These are phyloP conservation scores for Diaprepes abbreviatus DNA, from an alignment of 2,888 invertebrate genomes.

Conservation along the genomic window DNA sequence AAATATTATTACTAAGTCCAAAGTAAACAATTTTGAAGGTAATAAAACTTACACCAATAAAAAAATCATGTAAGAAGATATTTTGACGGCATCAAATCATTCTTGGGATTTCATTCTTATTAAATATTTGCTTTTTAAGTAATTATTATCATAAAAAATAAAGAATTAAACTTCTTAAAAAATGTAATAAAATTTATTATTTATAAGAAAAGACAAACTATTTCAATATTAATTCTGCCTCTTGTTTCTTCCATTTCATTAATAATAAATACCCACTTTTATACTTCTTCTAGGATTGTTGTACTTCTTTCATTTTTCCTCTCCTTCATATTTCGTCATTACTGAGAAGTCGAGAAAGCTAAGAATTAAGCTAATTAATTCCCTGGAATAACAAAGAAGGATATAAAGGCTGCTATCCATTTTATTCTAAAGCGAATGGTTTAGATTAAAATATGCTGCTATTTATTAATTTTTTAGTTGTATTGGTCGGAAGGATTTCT, in stretches of 20 bases:
- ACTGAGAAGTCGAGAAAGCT: conserved; percentile 57
- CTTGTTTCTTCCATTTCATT: conserved; percentile 28
- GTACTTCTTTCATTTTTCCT: conserved; percentile 49
- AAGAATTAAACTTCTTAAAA: too few relatives aligned
- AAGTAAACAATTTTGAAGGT: too few relatives aligned
- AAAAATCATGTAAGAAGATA: too few relatives aligned
- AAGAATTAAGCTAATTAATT: conserved; percentile 64
- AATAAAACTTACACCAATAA: too few relatives aligned
- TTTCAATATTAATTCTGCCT: conserved; percentile 3
- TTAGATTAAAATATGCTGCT: conserved; percentile 56
- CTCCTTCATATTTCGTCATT: conserved; percentile 52
- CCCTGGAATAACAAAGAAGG: conserved; percentile 59
- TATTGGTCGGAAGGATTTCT: too few relatives aligned
- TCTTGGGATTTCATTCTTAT: too few relatives aligned
- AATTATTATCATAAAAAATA: too few relatives aligned
- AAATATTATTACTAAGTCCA: too few relatives aligned
- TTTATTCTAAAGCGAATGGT: conserved; percentile 59
- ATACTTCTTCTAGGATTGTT: conserved; percentile 30
- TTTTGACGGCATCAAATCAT: too few relatives aligned
- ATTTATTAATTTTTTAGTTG: conserved; percentile 13
- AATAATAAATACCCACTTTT: conserved; percentile 38
- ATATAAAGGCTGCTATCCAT: conserved; percentile 58
- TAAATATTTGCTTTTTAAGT: too few relatives aligned
- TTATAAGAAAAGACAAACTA: neutral
- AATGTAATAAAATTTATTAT: too few relatives aligned